Evolutionary conservation across 2,888 invertebrate species (phyloP).

Genomic region (Pharmacophagus antenor): DNA sequence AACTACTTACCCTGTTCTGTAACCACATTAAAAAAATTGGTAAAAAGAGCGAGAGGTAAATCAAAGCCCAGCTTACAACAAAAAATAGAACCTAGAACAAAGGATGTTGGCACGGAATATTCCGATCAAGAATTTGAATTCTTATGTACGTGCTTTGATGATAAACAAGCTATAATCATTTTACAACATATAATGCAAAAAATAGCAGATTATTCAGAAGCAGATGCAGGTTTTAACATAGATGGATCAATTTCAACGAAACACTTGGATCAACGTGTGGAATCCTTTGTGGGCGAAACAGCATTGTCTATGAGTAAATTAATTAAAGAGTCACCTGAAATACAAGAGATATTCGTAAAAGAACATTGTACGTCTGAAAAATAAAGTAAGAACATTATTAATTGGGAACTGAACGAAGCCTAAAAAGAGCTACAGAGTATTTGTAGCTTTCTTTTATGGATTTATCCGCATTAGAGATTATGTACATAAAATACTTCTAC

Average conservation of each 20-base stretch:
- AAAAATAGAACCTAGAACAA: conserved; percentile 43
- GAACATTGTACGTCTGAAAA: conserved; percentile 33
- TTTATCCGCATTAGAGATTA: too few species aligned
- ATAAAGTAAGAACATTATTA: not conserved
- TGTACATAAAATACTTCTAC: too few species aligned
- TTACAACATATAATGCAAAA: conserved; percentile 32
- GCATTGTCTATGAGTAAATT: conserved; percentile 50
- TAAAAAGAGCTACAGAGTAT: not conserved
- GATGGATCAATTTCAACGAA: conserved; percentile 42
- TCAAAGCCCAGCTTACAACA: not conserved
- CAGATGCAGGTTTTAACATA: conserved; percentile 31
- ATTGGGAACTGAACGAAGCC: not conserved
- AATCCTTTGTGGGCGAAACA: conserved; percentile 50
- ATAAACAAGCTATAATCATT: conserved; percentile 35
- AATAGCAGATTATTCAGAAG: conserved; percentile 15
- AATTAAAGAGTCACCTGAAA: conserved; percentile 46
- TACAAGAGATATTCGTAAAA: conserved; percentile 58
- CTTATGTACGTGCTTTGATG: conserved; percentile 58
- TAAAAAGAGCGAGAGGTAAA: conserved; percentile 47
- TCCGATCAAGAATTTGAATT: conserved; percentile 54
- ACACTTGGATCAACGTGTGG: conserved; percentile 36
- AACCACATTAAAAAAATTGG: conserved; percentile 47
- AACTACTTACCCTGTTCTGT: conserved; percentile 58
- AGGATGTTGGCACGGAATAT: conserved; percentile 51
- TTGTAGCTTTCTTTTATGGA: not conserved